Conservation (phyloP, 1,140 invertebrate genomes). For the Rhynchophorus ferrugineus region DNA sequence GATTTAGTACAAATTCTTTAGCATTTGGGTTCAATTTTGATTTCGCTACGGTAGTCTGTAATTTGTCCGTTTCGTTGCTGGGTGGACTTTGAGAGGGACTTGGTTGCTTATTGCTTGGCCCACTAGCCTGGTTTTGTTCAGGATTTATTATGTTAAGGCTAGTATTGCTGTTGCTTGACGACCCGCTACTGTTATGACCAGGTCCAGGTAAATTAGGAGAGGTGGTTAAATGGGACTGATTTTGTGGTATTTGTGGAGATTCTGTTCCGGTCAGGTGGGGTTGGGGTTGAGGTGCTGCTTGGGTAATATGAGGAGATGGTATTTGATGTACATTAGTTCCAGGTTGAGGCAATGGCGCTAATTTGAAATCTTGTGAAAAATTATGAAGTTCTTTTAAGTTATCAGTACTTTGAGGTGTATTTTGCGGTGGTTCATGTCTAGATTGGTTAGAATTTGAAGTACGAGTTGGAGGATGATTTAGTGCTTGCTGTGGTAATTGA, state of each 20-base stretch:
- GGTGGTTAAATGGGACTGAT: neutral
- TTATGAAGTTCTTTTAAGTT: conserved; percentile 43
- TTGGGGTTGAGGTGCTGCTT: conserved; percentile 1
- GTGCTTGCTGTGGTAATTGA: conserved; percentile 1
- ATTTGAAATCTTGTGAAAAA: conserved; percentile 49
- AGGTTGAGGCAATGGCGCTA: conserved; percentile 29
- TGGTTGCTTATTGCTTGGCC: conserved; percentile 22
- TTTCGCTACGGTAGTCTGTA: conserved; percentile 58
- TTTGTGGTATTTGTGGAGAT: conserved; percentile 21
- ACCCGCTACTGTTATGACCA: neutral
- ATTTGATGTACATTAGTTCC: neutral
- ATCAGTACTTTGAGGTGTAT: conserved; percentile 33
- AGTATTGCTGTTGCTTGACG: conserved; percentile 27
- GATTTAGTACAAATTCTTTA: conserved; percentile 78
- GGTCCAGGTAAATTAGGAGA: neutral
- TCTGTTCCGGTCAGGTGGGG: conserved; percentile 10
- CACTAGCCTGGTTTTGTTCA: conserved; percentile 2
- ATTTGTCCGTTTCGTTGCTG: conserved; percentile 47
- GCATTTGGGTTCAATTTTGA: conserved; percentile 81
- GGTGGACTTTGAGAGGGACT: conserved; percentile 31
- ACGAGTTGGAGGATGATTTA: neutral
- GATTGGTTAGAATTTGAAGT: conserved; percentile 20
- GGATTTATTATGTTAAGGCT: conserved; percentile 8
- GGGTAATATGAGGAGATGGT: conserved; percentile 6
- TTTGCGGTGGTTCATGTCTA: conserved; percentile 39